phyloP scores from a whole-genome alignment of 2,797 vertebrate species.

The Dromococcyx pavoninus region DNA sequence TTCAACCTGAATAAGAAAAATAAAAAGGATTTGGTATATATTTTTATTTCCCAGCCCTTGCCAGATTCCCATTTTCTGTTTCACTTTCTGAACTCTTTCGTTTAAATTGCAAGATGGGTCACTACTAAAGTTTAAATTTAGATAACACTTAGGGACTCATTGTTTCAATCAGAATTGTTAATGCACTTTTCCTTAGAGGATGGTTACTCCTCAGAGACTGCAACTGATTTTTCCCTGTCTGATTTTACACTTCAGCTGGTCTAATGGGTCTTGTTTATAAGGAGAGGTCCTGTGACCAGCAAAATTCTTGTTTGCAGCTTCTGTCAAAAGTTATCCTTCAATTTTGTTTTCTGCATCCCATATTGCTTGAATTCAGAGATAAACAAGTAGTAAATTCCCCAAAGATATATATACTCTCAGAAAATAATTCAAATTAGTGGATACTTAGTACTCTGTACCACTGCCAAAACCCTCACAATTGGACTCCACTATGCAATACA shows the following conservation, averaged over 20 bases:
- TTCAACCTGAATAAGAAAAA: neutral
- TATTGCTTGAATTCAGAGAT: constrained; percentile 6
- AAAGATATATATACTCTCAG: neutral
- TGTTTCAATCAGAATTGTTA: neutral
- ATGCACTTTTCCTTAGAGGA: neutral
- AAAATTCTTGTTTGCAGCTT: neutral
- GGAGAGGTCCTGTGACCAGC: neutral
- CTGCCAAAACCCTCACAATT: constrained; percentile 22
- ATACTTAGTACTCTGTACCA: constrained; percentile 2
- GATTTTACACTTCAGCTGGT: neutral
- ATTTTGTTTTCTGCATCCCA: neutral
- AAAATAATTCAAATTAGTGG: constrained; percentile 17
- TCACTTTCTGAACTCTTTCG: neutral
- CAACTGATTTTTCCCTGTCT: neutral
- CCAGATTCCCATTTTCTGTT: neutral
- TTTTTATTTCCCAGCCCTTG: neutral
- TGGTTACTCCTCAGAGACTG: neutral
- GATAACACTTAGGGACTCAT: neutral
- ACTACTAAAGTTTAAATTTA: neutral
- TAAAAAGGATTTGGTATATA: neutral
- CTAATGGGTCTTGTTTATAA: neutral
- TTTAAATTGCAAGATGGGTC: neutral
- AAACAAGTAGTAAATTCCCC: constrained; percentile 17
- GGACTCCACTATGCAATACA: neutral
- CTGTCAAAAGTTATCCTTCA: neutral